phyloP scores from a whole-genome alignment of 1,140 invertebrate species.

The Drosophila setifemur region DNA sequence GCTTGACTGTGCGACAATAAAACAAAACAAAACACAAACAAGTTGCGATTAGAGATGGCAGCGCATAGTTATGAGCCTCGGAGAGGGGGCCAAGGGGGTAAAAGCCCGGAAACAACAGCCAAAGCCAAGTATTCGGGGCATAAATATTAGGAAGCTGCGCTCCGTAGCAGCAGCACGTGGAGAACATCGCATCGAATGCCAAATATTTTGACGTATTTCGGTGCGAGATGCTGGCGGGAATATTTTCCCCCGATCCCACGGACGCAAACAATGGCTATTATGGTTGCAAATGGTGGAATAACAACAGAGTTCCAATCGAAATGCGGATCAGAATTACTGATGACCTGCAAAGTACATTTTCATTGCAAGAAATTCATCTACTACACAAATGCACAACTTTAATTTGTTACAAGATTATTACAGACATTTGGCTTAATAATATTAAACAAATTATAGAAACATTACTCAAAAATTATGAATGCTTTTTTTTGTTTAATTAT shows the following conservation, averaged over 20 bases:
- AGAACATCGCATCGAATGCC: conserved; percentile 69
- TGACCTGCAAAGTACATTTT: background rate
- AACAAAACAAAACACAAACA: conserved; percentile 73
- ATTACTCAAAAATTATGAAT: too few relatives aligned
- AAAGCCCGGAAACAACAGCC: background rate
- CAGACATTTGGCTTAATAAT: too few relatives aligned
- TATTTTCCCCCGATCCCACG: background rate
- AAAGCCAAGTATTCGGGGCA: conserved; percentile 31
- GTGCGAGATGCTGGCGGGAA: conserved; percentile 9
- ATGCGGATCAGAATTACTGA: background rate
- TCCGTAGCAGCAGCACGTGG: conserved; percentile 26
- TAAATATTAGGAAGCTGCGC: conserved; percentile 58
- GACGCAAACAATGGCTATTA: conserved; percentile 58
- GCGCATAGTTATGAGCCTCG: conserved; percentile 59
- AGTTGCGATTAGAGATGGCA: conserved; percentile 77
- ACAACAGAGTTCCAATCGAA: conserved; percentile 27
- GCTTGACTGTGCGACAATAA: conserved; percentile 76
- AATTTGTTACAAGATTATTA: too few relatives aligned
- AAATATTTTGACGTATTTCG: conserved; percentile 80
- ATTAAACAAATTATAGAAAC: too few relatives aligned
- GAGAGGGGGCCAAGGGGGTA: background rate
- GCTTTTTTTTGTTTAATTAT: too few relatives aligned
- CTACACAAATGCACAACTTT: too few relatives aligned
- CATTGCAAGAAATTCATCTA: too few relatives aligned
- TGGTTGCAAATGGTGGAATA: conserved; percentile 66